Base-by-base conservation (phyloP, 2,797 vertebrate genomes). In the Diceros bicornis region DNA sequence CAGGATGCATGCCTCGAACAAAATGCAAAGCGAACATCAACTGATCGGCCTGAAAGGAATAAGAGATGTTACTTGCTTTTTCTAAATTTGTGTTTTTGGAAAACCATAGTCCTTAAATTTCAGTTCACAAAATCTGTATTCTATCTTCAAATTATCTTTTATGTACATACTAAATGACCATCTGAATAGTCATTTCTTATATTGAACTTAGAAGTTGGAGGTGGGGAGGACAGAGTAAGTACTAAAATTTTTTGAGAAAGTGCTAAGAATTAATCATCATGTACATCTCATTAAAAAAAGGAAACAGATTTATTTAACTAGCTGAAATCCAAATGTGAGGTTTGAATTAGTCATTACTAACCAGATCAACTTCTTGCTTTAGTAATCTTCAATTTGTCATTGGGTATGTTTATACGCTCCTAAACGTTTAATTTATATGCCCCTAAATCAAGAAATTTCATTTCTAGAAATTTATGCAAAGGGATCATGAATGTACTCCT, bases 11-110 rank as follows among this genome's bases (percentile, higher is more conserved):
- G 93, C 99, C 99, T 98, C 99, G 99, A 94, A 99, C 99, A 99
- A 99, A 99, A 99, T 99, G 99, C 92, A 99, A 97, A 13, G 99
- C 99, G 92, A 99, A 99, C 99, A 99, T 99, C 92, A 99, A 97
- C 96, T 99, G 99, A 98, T 99, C 99, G 69, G 99, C 99, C 99
- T 99, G 96, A 71, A 99, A 98, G 81, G 92, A 89, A 97, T 17
- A 97, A 69, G 8, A 98, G 20, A 77, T 37, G 11, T 91, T 64
- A 93, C 47, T 55, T 50, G 27, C 25, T 71, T 79, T 94, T 90
- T 71, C 64, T 75, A 95, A 94, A 94, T 85, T 16, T 94, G 27
- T 71, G 37, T 27, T 34, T 84, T 68, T 69, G 6, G 20, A 83
- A 92, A 96, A 81, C 4, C n/a, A 62, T 0, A 57, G 12, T 95